These are phyloP conservation scores for Esox niger DNA, from an alignment of 2,113 vertebrate species.

Conservation along the genomic window DNA sequence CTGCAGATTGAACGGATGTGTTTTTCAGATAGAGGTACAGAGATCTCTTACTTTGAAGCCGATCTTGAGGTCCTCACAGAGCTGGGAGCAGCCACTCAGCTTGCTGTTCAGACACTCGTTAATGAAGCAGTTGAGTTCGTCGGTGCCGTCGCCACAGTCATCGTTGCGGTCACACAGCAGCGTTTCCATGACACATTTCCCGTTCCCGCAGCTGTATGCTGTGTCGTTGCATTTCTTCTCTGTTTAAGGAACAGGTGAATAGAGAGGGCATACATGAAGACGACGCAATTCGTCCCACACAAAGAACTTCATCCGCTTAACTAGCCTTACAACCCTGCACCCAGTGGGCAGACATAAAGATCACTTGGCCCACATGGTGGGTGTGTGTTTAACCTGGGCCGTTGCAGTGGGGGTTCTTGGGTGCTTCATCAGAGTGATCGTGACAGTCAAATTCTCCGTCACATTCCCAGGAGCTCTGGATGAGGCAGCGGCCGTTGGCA, in stretches of 20 bases:
- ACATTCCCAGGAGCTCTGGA: conserved; percentile 88
- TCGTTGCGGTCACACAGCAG: conserved; percentile 87
- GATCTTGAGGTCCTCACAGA: conserved; percentile 91
- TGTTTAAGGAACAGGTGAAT: conserved; percentile 50
- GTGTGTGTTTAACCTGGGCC: conserved; percentile 71
- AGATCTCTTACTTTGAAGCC: conserved; percentile 87
- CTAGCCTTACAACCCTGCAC: too few relatives aligned
- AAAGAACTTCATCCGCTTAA: neutral
- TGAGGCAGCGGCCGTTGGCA: conserved; percentile 90
- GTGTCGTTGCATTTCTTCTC: conserved; percentile 91
- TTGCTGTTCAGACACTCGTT: conserved; percentile 92
- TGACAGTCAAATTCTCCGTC: conserved; percentile 95
- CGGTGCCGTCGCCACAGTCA: conserved; percentile 85
- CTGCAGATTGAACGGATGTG: too few relatives aligned
- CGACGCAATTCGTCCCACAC: neutral
- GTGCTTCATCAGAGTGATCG: conserved; percentile 90
- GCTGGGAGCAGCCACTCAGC: conserved; percentile 92
- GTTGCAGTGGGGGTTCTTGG: conserved; percentile 85
- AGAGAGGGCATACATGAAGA: neutral
- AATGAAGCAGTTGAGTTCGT: conserved; percentile 92
- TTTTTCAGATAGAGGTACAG: too few relatives aligned
- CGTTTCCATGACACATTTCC: conserved; percentile 81
- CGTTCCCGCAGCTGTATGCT: conserved; percentile 81
- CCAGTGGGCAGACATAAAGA: neutral
- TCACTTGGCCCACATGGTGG: neutral